A percentile compares a stretch with the other conserved stretches of the same genome.
Evolutionary conservation across 1,140 invertebrate species (phyloP).

Genomic region (Zaprionus inermis): DNA sequence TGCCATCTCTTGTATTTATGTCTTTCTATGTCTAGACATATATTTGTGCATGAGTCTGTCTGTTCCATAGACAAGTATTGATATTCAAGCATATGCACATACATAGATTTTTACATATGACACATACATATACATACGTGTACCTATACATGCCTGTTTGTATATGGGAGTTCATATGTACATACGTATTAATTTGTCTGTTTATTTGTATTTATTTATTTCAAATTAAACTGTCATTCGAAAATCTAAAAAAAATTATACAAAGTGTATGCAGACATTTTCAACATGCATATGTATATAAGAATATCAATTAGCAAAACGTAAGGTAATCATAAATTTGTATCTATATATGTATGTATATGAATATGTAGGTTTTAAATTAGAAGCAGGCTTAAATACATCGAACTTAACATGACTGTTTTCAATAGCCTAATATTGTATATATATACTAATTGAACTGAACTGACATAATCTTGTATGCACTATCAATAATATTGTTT

Average conservation of each 20-base stretch:
- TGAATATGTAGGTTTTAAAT: neutral
- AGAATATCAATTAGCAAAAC: neutral
- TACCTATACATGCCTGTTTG: constrained; percentile 12
- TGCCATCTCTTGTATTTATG: constrained; percentile 24
- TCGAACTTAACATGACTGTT: neutral
- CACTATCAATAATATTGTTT: neutral
- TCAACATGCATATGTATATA: neutral
- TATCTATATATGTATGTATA: neutral
- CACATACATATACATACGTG: constrained; percentile 1
- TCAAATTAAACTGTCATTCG: neutral
- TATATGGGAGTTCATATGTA: constrained; percentile 2
- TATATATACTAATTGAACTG: too few species aligned
- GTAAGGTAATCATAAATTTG: neutral
- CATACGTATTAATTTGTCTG: constrained; percentile 1
- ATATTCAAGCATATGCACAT: neutral
- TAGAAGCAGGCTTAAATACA: neutral
- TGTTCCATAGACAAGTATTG: constrained; percentile 5
- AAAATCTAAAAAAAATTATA: neutral
- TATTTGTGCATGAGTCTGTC: constrained; percentile 17
- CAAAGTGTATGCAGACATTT: neutral
- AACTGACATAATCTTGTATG: neutral
- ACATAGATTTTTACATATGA: too few species aligned
- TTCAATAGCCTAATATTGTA: neutral
- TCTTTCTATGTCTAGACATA: constrained; percentile 21
- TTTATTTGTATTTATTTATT: too few species aligned